A percentile compares a stretch with the other conserved stretches of the same genome.
These are phyloP conservation scores for Gymnocephalus cernua DNA, from an alignment of 2,113 vertebrate species.

Conservation along the genomic window DNA sequence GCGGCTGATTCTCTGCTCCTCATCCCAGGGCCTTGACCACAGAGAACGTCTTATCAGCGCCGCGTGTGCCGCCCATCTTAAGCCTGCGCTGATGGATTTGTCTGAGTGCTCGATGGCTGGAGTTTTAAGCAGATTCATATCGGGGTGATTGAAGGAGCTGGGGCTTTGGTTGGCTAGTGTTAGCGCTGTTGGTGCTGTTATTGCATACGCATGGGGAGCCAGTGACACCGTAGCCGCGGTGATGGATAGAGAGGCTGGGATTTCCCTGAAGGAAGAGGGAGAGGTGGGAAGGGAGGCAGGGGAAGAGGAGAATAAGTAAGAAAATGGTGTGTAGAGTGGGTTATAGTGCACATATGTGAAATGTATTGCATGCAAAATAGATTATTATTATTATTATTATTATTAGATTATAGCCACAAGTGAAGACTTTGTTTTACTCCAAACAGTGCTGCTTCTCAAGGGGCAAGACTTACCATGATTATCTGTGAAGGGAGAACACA, in stretches of 20 bases:
- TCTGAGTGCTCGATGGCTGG: conserved; percentile 42
- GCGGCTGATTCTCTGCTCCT: conserved; percentile 39
- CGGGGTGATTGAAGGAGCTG: conserved; percentile 68
- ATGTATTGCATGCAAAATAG: conserved; percentile 38
- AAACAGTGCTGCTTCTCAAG: no score
- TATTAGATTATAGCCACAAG: conserved; percentile 13
- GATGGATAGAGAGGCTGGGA: conserved; percentile 60
- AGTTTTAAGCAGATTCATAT: conserved; percentile 78
- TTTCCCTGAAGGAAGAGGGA: conserved; percentile 39
- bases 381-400: conserved; percentile 5
- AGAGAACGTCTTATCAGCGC: conserved; percentile 70
- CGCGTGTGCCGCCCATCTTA: conserved; percentile 56
- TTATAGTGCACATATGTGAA: conserved; percentile 3
- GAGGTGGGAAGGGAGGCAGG: conserved; percentile 4
- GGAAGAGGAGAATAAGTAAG: background rate
- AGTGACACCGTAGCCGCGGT: conserved; percentile 39
- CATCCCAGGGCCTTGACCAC: conserved; percentile 62
- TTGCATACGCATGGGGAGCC: conserved; percentile 54
- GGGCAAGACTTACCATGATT: no score
- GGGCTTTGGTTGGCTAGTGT: conserved; percentile 62
- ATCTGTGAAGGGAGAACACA: no score
- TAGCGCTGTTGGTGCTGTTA: conserved; percentile 56
- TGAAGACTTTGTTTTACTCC: background rate
- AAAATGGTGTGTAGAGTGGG: background rate
- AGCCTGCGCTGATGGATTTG: conserved; percentile 72